Evolutionary conservation across 2,113 vertebrate genomes (phyloP).

Genomic region (Euleptes europaea): DNA sequence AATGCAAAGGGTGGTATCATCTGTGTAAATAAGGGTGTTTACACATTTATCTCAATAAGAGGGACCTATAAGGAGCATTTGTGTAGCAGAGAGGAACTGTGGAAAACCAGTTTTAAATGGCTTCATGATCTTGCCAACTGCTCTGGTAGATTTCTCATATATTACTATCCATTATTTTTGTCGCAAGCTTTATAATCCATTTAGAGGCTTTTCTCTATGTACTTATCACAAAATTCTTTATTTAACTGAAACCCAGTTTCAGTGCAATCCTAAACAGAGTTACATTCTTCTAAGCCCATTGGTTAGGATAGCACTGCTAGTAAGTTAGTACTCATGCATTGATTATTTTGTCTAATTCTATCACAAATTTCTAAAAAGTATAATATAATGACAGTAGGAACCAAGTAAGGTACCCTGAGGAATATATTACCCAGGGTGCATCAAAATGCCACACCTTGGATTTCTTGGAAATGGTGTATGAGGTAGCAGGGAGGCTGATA

Average conservation of each 20-base stretch:
- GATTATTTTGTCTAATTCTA: neutral
- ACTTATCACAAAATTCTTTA: neutral
- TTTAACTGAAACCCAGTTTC: neutral
- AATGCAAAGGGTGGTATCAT: neutral
- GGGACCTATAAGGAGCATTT: neutral
- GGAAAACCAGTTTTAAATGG: neutral
- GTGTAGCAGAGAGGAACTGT: neutral
- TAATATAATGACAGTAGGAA: neutral
- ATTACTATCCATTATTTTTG: neutral
- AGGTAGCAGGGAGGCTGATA: too few relatives aligned
- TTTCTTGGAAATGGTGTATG: too few relatives aligned
- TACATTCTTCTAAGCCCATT: too few relatives aligned
- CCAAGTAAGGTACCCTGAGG: too few relatives aligned
- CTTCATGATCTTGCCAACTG: fast-evolving
- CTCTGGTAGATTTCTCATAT: neutral
- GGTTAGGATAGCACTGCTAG: too few relatives aligned
- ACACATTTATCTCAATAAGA: neutral
- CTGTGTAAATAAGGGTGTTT: neutral
- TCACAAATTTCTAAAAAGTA: neutral
- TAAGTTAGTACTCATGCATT: neutral
- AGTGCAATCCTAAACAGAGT: too few relatives aligned
- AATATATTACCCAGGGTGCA: too few relatives aligned
- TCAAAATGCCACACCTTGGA: too few relatives aligned
- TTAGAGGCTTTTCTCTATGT: neutral
- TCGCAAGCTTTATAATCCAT: neutral